Percentiles rank a stretch among this genome's conserved stretches.
phyloP scores from a whole-genome alignment of 2,797 vertebrate species.

The Chelon auratus region DNA sequence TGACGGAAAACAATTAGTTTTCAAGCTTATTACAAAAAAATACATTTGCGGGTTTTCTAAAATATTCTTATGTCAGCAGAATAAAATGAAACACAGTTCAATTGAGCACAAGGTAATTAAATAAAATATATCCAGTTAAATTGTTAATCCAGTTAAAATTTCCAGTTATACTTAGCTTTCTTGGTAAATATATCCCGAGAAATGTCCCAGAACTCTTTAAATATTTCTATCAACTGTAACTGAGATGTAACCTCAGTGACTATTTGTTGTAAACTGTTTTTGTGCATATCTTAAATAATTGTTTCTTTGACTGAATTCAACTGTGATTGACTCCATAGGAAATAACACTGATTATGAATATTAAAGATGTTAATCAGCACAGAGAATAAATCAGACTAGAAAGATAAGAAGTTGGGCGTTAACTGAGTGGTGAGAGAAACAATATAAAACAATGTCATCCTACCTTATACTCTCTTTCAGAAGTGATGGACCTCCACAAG shows the following conservation, averaged over 20 bases:
- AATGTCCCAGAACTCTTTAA: neutral
- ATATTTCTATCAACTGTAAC: neutral
- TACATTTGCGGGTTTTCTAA: neutral
- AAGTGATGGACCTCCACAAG: constrained; percentile 46
- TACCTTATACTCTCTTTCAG: constrained; percentile 71
- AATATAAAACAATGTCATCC: constrained; percentile 20
- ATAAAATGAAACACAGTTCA: neutral
- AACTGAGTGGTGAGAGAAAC: neutral
- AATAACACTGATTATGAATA: neutral
- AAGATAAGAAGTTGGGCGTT: neutral
- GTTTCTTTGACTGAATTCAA: neutral
- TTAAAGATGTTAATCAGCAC: neutral
- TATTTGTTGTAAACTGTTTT: neutral
- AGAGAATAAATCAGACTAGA: neutral
- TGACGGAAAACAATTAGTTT: constrained; percentile 70
- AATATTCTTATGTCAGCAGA: neutral
- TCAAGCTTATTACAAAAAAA: constrained; percentile 40
- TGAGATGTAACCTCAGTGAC: neutral
- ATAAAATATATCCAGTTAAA: neutral
- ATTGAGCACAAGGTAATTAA: neutral
- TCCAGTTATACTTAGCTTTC: neutral
- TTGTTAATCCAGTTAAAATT: neutral
- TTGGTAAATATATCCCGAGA: neutral
- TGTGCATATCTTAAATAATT: neutral
- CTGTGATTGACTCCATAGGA: neutral